Evolutionary conservation across 2,113 vertebrate species (phyloP).

Genomic region (Zapornia atra): DNA sequence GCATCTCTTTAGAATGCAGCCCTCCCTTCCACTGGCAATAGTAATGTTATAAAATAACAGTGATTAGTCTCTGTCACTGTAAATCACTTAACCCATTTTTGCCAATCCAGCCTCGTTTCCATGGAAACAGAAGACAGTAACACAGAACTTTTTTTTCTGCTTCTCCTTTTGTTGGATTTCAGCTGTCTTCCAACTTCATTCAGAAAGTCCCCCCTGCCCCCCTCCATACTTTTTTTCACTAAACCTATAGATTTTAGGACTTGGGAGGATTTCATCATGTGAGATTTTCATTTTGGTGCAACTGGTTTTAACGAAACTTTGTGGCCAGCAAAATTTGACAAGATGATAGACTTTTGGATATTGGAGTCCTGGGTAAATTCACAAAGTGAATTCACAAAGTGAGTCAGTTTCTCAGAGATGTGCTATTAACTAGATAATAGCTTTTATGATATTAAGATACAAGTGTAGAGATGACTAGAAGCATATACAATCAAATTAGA

Average conservation of each 20-base stretch:
- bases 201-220: neutral
- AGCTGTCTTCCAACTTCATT: conserved; percentile 19
- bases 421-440: neutral
- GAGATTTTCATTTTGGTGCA: neutral
- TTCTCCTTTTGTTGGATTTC: conserved; percentile 47
- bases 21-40: conserved; percentile 42
- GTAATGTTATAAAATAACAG: conserved; percentile 73
- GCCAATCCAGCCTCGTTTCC: conserved; percentile 72
- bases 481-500: neutral
- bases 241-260: neutral
- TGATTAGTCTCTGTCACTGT: conserved; percentile 76
- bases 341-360: neutral
- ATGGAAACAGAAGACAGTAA: conserved; percentile 67
- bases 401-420: neutral
- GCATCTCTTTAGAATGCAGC: conserved; percentile 16
- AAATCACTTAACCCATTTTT: conserved; percentile 74
- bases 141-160: neutral
- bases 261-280: neutral
- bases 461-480: neutral
- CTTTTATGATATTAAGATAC: neutral
- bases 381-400: neutral
- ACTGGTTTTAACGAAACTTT: neutral
- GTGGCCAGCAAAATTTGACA: neutral
- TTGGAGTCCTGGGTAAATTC: neutral
- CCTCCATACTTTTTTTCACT: neutral